These are phyloP conservation scores for Netelia virgata DNA, from an alignment of 2,888 invertebrate genomes.

Conservation along the genomic window DNA sequence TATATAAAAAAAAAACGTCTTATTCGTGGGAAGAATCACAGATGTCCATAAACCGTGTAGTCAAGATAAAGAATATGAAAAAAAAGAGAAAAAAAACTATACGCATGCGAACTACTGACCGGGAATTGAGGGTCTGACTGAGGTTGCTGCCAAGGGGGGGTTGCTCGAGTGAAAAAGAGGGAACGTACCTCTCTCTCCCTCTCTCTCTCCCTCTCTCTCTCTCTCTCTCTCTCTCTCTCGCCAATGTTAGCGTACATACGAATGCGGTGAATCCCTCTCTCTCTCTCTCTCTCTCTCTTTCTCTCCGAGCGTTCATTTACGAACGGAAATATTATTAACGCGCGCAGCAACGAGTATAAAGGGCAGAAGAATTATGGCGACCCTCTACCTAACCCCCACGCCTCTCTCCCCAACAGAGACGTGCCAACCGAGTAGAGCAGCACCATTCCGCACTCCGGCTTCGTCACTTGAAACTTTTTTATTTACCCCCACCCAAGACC, in stretches of 20 bases:
- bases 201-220: too few relatives aligned
- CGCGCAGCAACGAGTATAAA: slow-evolving; percentile 44
- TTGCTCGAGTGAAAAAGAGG: slow-evolving; percentile 8
- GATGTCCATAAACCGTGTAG: slow-evolving; percentile 1
- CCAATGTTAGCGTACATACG: slow-evolving; percentile 1
- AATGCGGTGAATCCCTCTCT: slow-evolving; percentile 49
- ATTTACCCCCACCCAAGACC: neutral
- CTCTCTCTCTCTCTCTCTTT: slow-evolving; percentile 29
- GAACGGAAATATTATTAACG: slow-evolving; percentile 83
- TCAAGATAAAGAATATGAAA: slow-evolving; percentile 4
- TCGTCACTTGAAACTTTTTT: slow-evolving; percentile 43
- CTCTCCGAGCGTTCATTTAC: slow-evolving; percentile 75
- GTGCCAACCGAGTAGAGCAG: slow-evolving; percentile 46
- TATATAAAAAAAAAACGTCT: slow-evolving; percentile 22
- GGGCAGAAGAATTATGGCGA: slow-evolving; percentile 13
- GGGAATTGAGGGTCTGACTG: slow-evolving; percentile 33
- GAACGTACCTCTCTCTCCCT: neutral
- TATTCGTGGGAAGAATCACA: slow-evolving; percentile 61
- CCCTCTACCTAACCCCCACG: slow-evolving; percentile 32
- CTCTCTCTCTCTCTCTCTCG: slow-evolving; percentile 8
- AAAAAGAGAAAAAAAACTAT: slow-evolving; percentile 1
- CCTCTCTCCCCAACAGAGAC: slow-evolving; percentile 31
- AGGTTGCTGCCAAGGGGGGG: neutral
- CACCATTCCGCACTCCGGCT: slow-evolving; percentile 56
- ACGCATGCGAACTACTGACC: slow-evolving; percentile 55